A percentile compares a stretch with the other conserved stretches of the same genome.
Conservation (phyloP, 2,888 invertebrate genomes). For the Prosapia bicincta region DNA sequence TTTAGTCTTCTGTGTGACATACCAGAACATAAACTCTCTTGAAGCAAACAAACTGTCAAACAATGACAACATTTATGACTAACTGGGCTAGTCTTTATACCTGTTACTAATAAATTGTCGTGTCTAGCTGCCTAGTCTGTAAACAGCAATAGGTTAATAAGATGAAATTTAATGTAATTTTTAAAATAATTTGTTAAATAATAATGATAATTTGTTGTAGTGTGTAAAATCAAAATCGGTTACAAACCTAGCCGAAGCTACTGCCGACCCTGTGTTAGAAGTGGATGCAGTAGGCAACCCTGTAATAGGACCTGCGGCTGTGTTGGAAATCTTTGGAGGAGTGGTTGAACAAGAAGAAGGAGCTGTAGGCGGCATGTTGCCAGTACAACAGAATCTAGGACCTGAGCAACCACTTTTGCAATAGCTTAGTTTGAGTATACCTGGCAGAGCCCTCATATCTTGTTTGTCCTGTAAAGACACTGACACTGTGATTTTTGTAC, state of each 20-base stretch:
- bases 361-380: conserved; percentile 33
- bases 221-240: conserved; percentile 98
- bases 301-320: conserved; percentile 35
- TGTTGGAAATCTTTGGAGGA: background rate
- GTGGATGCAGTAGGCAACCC: conserved; percentile 60
- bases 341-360: conserved; percentile 34
- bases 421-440: background rate
- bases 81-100: too few species aligned
- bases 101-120: too few species aligned
- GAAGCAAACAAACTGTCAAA: too few species aligned
- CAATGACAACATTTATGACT: too few species aligned
- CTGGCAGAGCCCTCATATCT: background rate
- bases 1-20: too few species aligned
- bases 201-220: conserved; percentile 54
- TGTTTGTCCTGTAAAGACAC: background rate
- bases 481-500: background rate
- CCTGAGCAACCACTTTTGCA: background rate
- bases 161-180: too few species aligned
- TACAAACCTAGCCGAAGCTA: conserved; percentile 93
- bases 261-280: conserved; percentile 79
- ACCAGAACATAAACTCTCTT: too few species aligned
- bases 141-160: background rate
- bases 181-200: too few species aligned
- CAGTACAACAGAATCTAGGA: background rate
- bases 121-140: background rate